Conservation (phyloP, 2,888 invertebrate genomes). For the Galeruca laticollis region DNA sequence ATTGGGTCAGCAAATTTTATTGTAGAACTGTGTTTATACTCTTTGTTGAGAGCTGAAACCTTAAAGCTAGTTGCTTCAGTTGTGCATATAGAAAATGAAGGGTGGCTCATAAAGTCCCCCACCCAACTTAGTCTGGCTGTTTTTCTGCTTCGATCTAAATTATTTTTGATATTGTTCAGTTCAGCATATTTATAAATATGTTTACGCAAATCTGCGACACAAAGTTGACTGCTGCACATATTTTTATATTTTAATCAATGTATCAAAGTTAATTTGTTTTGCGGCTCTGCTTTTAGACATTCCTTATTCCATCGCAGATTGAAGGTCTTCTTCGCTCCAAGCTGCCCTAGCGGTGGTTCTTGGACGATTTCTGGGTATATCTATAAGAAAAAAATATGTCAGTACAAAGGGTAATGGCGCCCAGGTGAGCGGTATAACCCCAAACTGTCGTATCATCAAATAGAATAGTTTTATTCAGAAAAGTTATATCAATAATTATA, state of each 20-base stretch:
- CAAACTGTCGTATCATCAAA: constrained; percentile 29
- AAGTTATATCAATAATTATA: background rate
- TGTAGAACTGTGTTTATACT: constrained; percentile 45
- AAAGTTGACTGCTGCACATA: constrained; percentile 36
- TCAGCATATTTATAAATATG: constrained; percentile 47
- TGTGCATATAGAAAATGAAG: constrained; percentile 42
- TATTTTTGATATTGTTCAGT: constrained; percentile 47
- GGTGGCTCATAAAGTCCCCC: constrained; percentile 44
- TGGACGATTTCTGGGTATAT: constrained; percentile 42
- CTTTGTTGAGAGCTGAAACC: constrained; percentile 51
- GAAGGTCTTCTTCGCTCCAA: constrained; percentile 30
- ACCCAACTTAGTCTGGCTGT: constrained; percentile 44
- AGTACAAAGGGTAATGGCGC: constrained; percentile 42
- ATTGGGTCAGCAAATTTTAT: constrained; percentile 41
- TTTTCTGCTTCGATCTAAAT: constrained; percentile 47
- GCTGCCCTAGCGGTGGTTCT: constrained; percentile 34
- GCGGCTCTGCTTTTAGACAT: constrained; percentile 42
- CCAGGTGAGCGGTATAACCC: constrained; percentile 30
- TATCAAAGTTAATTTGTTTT: constrained; percentile 42
- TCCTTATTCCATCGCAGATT: constrained; percentile 32
- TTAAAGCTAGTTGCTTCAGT: constrained; percentile 43
- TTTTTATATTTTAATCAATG: constrained; percentile 42
- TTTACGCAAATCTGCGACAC: constrained; percentile 27
- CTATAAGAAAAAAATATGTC: constrained; percentile 28
- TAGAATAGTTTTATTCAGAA: too few species aligned